Conservation (phyloP, 2,797 vertebrate genomes). For the Schizopygopsis malacanthus region DNA sequence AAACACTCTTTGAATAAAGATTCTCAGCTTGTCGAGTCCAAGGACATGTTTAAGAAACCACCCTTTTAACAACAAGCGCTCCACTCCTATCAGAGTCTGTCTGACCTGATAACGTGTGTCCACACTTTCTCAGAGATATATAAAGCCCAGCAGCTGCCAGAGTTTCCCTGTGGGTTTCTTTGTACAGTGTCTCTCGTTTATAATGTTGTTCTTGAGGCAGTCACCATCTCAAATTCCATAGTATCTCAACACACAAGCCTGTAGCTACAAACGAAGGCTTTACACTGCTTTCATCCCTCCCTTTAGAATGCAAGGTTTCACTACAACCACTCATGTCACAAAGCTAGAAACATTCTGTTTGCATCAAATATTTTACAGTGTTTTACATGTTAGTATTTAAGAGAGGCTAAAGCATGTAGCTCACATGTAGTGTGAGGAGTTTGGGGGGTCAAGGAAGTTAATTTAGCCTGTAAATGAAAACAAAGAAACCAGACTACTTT, state of each 20-base stretch:
- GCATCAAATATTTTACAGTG: background rate
- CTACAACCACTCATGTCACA: background rate
- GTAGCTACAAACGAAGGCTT: conserved; percentile 7
- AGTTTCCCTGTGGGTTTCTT: conserved; percentile 32
- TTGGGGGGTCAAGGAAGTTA: background rate
- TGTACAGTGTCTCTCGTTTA: conserved; percentile 25
- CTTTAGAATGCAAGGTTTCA: background rate
- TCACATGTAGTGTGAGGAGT: background rate
- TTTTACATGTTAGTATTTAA: background rate
- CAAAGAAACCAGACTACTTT: conserved; percentile 13
- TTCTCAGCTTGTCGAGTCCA: conserved; percentile 25
- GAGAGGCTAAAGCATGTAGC: background rate
- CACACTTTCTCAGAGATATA: conserved; percentile 49
- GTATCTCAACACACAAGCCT: conserved; percentile 30
- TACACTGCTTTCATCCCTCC: conserved; percentile 4
- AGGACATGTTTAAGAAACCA: conserved; percentile 36
- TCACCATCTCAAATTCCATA: conserved; percentile 16
- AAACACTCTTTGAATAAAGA: conserved; percentile 18
- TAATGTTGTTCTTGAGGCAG: conserved; percentile 21
- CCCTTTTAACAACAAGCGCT: conserved; percentile 20
- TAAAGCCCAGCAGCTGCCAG: conserved; percentile 32
- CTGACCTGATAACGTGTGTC: conserved; percentile 40
- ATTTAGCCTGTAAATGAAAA: conserved; percentile 19
- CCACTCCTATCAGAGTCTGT: conserved; percentile 32
- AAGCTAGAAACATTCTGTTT: background rate